Base-by-base conservation (phyloP, 2,113 vertebrate genomes). In the Scophthalmus maximus region DNA sequence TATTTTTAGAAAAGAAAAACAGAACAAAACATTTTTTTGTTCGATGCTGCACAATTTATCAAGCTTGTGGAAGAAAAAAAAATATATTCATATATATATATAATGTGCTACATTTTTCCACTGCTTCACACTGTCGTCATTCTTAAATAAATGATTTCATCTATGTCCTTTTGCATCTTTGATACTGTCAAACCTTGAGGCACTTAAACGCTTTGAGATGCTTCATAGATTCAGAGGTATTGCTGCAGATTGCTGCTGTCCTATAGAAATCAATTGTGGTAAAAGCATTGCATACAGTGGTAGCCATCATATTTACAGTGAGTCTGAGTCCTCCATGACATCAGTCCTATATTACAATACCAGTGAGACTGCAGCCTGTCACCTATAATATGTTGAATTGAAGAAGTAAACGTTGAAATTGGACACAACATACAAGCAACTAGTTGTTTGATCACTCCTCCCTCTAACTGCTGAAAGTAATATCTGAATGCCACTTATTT, bases 201-300 rank as follows among this genome's bases (percentile, higher is more conserved):
- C 92, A 93, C 93, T 94, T 93, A 61, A 83, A 88, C 76, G 84
- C 71, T 65, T 68, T 29, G 76, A 86, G 80, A 85, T 83, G 68
- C 77, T 74, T 58, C 53, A 26, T 67, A 53, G 64, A 76, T 78
- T 74, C 70, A 77, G 64, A 76, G 52, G 50, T 77, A 70, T 22
- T 73, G 44, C 22, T 67, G 57, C 55, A 83, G 62, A 55, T 30
- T 56, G 23, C 52, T 69, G 59, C 47, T 36, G 26, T 85, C 22
- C 17, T 61, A 58, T 18, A 67, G n/a, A 63, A 52, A 63, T 18
- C 58, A 47, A 68, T 14, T 63, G 58, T 66, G 20, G 53, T 79
- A 49, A 38, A 78, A 51, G 51, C 30, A 77, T 6, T 58, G 1
- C 72, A 57, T 58, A 62, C 44, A 78, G 68, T 66, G 47, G 53